Evolutionary conservation across 2,888 invertebrate species (phyloP).

Genomic region (Nesidiocoris tenuis): DNA sequence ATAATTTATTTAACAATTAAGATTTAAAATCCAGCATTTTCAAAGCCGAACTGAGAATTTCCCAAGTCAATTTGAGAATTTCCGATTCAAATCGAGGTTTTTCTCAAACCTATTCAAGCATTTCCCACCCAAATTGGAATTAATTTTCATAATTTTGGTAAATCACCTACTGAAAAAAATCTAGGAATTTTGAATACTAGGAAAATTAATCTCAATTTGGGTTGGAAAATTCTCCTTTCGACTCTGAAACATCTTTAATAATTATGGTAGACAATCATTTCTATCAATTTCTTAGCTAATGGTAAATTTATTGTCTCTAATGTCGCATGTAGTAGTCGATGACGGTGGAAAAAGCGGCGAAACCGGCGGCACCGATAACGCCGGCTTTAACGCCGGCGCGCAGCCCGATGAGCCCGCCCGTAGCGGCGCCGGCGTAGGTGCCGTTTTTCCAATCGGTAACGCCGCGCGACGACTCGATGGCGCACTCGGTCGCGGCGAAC

Average conservation of each 20-base stretch:
- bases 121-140: not conserved
- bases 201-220: no score
- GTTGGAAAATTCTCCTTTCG: no score
- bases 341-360: slow-evolving; percentile 93
- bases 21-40: not conserved
- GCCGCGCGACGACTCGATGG: slow-evolving; percentile 86
- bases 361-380: slow-evolving; percentile 90
- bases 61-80: no score
- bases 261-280: no score
- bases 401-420: slow-evolving; percentile 87
- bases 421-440: slow-evolving; percentile 89
- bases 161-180: not conserved
- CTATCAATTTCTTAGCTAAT: no score
- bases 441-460: slow-evolving; percentile 97
- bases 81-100: not conserved
- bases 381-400: slow-evolving; percentile 76
- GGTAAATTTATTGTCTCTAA: no score
- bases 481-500: slow-evolving; percentile 92
- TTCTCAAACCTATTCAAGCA: not conserved
- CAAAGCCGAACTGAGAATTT: no score
- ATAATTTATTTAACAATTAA: not conserved
- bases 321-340: slow-evolving; percentile 90
- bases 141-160: not conserved
- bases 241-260: no score
- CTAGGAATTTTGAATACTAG: no score